Conservation (phyloP, 2,797 vertebrate genomes). For the Syngnathus acus region DNA sequence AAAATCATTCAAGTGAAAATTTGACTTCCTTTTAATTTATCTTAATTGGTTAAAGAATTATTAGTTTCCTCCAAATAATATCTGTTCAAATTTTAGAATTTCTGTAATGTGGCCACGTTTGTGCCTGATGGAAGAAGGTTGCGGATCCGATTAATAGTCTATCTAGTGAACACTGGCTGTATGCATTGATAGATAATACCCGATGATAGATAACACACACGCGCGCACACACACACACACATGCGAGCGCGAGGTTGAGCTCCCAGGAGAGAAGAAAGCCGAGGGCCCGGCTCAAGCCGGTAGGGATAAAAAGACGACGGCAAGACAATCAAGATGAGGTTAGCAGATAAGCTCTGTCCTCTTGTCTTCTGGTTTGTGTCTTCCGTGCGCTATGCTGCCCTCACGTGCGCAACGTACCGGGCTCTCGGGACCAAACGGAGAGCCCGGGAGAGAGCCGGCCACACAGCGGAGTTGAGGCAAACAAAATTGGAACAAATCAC, state of each 20-base stretch:
- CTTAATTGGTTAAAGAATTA: too few species aligned
- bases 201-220: background rate
- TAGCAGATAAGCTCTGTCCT: constrained; percentile 62
- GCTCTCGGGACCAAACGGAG: background rate
- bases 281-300: constrained; percentile 31
- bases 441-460: background rate
- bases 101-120: background rate
- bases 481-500: too few species aligned
- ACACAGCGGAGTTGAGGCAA: too few species aligned
- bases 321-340: constrained; percentile 68
- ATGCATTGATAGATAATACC: constrained; percentile 33
- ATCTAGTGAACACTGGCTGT: background rate
- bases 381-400: background rate
- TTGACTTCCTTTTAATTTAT: too few species aligned
- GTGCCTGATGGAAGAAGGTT: background rate
- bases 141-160: background rate
- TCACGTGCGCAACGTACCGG: background rate
- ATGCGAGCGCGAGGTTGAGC: constrained; percentile 40
- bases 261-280: constrained; percentile 29
- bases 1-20: too few species aligned
- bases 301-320: constrained; percentile 48
- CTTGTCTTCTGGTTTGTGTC: constrained; percentile 16
- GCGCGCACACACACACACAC: constrained; percentile 15
- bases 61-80: too few species aligned
- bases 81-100: too few species aligned